Evolutionary conservation across 2,888 invertebrate species (phyloP), one percentile per base, ranked within the genome.

Genomic region (Tetanocera ferruginea): DNA sequence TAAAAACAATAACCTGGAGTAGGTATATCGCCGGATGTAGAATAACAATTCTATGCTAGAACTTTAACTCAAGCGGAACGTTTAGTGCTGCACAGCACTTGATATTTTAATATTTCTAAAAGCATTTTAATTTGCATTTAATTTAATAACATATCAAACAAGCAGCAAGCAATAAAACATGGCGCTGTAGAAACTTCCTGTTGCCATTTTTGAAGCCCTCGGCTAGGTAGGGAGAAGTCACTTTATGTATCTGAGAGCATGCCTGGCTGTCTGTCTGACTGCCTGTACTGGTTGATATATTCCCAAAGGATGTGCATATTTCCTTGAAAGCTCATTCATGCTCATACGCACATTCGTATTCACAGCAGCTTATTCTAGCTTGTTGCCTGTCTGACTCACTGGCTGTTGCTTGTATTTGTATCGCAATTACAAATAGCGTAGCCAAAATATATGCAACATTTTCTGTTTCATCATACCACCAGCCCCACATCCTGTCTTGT

Each of bases 71-170:
- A 8, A 23, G 8, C 14, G n/a, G 5, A 57, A 23, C 25, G 19
- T 19, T 23, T 23, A 9, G 19, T 62, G 25, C 62, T 28, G 64
- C 17, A 43, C n/a, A n/a, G 14, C 11, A 43, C 14, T 9, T 66
- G 34, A n/a, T 78, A 72, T 76, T 76, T 83, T 83, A 83, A 84
- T 84, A 83, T 85, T 83, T 83, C 83, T 87, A 83, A 85, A 85
- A 87, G 85, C 84, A 83, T 85, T 86, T 86, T 83, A 85, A 86
- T 85, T 86, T 85, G 80, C 82, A 84, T 83, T 85, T 86, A 86
- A 87, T 87, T 85, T 80, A 84, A 86, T 86, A 84, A 85, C 79
- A 52, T 37, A 43, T 52, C 75, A 31, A 37, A 37, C 37, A 55
- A 34, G 31, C 31, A 34, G 52, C 17, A 17, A 17, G 28, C 49